Conservation (phyloP, 2,113 vertebrate genomes). For the Campylomormyrus tamandua region DNA sequence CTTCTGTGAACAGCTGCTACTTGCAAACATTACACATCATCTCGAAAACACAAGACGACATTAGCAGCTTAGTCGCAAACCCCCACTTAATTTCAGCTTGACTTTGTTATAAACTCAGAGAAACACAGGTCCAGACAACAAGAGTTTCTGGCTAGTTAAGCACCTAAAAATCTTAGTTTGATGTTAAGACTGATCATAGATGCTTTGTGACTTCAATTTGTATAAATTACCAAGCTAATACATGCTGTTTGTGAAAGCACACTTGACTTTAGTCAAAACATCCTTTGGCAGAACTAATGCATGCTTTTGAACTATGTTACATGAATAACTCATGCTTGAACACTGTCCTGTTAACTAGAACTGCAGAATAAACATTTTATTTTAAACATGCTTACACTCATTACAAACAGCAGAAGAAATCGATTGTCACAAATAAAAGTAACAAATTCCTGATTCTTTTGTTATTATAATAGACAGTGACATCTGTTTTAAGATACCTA, state of each 20-base stretch:
- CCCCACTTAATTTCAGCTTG: not conserved
- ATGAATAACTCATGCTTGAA: not conserved
- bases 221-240: not conserved
- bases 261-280: not conserved
- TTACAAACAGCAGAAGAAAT: not conserved
- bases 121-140: not conserved
- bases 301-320: not conserved
- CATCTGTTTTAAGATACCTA: not conserved
- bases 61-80: not conserved
- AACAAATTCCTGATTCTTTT: not conserved
- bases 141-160: not conserved
- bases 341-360: not conserved
- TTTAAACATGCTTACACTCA: not conserved
- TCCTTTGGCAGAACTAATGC: not conserved
- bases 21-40: not conserved
- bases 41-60: not conserved
- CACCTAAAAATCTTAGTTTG: not conserved
- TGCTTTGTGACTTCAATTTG: not conserved
- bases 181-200: not conserved
- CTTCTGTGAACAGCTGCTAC: not conserved
- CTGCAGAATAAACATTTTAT: not conserved
- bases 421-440: not conserved
- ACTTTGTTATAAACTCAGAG: not conserved
- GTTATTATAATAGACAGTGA: not conserved
- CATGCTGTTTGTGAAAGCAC: not conserved